A percentile compares a stretch with the other conserved stretches of the same genome.
phyloP scores from a whole-genome alignment of 1,140 invertebrate species.

The Coboldia fuscipes region DNA sequence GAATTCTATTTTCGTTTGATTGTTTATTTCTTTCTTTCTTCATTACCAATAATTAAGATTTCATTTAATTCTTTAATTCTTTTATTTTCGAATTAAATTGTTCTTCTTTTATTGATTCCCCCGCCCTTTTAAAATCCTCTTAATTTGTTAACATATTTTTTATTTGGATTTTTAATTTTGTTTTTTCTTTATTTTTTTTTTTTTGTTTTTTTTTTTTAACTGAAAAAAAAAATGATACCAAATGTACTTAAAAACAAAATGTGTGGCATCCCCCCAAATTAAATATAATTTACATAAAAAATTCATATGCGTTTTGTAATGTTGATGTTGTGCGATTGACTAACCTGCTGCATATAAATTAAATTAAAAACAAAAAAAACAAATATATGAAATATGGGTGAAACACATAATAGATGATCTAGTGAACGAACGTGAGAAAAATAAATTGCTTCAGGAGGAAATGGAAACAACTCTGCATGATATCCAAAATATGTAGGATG shows the following conservation, averaged over 20 bases:
- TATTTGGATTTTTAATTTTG: conserved; percentile 6
- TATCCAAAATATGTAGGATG: conserved; percentile 92
- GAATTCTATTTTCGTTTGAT: not conserved
- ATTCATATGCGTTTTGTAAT: too few species aligned
- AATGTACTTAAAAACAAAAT: conserved; percentile 11
- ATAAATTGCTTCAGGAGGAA: conserved; percentile 90
- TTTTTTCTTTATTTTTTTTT: conserved; percentile 10
- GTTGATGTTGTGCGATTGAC: too few species aligned
- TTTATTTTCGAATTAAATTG: conserved; percentile 6
- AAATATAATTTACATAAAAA: too few species aligned
- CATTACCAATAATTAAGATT: conserved; percentile 3
- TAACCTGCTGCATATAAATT: too few species aligned
- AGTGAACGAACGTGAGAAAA: conserved; percentile 83
- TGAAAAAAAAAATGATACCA: conserved; percentile 7
- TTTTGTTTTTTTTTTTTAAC: conserved; percentile 2
- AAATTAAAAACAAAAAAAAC: conserved; percentile 5
- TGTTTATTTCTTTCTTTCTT: not conserved
- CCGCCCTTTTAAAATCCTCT: conserved; percentile 5
- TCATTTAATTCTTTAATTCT: conserved; percentile 3
- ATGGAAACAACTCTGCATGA: conserved; percentile 98
- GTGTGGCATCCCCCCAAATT: too few species aligned
- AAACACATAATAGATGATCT: conserved; percentile 72
- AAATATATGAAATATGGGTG: conserved; percentile 4
- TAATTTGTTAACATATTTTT: conserved; percentile 8
- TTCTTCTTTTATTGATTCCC: conserved; percentile 4